Conservation (phyloP, 2,888 invertebrate genomes). For the Stomorhina lunata region DNA sequence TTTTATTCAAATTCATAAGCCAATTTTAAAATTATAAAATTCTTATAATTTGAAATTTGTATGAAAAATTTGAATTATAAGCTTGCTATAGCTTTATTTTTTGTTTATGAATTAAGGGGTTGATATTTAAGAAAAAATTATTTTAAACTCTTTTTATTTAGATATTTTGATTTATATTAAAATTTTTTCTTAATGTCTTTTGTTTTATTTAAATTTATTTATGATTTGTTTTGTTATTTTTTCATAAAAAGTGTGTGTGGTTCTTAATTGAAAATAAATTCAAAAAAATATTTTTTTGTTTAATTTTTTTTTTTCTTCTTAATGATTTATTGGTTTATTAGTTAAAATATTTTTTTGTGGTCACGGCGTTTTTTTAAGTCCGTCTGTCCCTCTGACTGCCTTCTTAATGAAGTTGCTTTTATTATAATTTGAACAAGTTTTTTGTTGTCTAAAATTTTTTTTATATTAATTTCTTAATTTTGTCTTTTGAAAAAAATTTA, state of each 20-base stretch:
- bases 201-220: constrained; percentile 69
- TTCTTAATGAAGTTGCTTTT: constrained; percentile 41
- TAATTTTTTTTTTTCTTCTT: constrained; percentile 61
- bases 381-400: neutral
- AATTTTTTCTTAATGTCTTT: neutral
- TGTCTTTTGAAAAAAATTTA: neutral
- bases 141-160: neutral
- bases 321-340: constrained; percentile 72
- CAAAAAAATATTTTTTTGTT: too few relatives aligned
- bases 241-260: constrained; percentile 4
- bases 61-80: too few relatives aligned
- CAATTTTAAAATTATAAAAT: too few relatives aligned
- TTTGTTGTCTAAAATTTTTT: neutral
- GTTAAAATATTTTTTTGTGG: constrained; percentile 45
- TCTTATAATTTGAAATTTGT: too few relatives aligned
- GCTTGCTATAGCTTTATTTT: too few relatives aligned
- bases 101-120: too few relatives aligned
- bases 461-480: constrained; percentile 46
- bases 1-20: too few relatives aligned
- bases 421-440: constrained; percentile 35
- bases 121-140: neutral
- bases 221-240: constrained; percentile 31
- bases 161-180: neutral
- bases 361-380: neutral
- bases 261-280: neutral